phyloP scores from a whole-genome alignment of 1,140 invertebrate species.

The Cotesia vestalis region DNA sequence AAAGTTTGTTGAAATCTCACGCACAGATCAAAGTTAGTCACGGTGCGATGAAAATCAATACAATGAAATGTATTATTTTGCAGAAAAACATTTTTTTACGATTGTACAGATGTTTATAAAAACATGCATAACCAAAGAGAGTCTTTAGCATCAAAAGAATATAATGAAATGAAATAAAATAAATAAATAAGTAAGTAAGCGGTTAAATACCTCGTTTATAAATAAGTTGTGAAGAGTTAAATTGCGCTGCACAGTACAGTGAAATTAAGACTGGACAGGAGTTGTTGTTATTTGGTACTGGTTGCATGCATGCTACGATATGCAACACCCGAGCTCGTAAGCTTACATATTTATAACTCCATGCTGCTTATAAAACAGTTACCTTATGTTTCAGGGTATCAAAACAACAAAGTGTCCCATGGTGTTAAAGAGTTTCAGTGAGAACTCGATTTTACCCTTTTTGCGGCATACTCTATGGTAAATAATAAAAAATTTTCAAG shows the following conservation, averaged over 20 bases:
- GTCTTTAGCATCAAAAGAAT: too few species aligned
- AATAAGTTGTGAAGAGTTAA: conserved; percentile 3
- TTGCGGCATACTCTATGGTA: conserved; percentile 31
- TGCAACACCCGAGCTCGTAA: conserved; percentile 32
- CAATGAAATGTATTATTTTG: not conserved
- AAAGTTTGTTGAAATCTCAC: conserved; percentile 21
- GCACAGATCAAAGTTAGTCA: conserved; percentile 22
- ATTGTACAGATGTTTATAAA: too few species aligned
- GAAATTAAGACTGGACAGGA: conserved; percentile 20
- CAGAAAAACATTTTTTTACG: too few species aligned
- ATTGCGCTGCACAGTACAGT: not conserved
- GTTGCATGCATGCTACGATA: conserved; percentile 13
- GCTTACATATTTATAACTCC: conserved; percentile 33
- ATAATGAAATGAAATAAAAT: not conserved
- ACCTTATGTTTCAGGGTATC: conserved; percentile 29
- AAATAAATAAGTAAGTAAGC: not conserved
- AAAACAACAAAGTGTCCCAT: conserved; percentile 13
- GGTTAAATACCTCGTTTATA: not conserved
- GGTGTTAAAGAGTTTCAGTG: not conserved
- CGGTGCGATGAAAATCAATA: not conserved
- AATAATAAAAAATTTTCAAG: not conserved
- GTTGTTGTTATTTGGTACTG: conserved; percentile 22
- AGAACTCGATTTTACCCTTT: conserved; percentile 12
- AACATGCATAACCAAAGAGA: too few species aligned
- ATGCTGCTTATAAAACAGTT: conserved; percentile 34